Base-by-base conservation (phyloP, 2,888 invertebrate species). In the Thelaira solivaga region DNA sequence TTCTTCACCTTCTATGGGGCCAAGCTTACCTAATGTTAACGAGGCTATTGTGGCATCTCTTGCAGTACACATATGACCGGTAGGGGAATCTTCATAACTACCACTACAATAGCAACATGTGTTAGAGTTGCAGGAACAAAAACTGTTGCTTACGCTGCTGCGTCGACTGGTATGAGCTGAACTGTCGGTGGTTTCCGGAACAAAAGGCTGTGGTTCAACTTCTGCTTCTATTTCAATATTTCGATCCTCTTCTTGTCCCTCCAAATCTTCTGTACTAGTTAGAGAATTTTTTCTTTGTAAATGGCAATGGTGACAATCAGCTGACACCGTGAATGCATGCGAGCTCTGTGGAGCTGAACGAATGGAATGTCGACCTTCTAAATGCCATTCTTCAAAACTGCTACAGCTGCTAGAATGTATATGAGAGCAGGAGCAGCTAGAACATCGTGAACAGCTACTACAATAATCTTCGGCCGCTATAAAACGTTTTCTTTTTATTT, bases 51-150 rank as follows among this genome's bases (percentile, higher is more conserved):
- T 84, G 26, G 81, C 81, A 74, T 84, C 85, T 29, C 45, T 82
- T 73, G 85, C 86, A 10, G 84, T 85, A 73, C 83, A 45, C 85
- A 85, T 73, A 81, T 86, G 64, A 78, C 82, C 64, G 77, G 83
- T 45, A 80, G 84, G 26, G 76, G 84, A 80, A 77, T 84, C 84
- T 13, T 85, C 86, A 39, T 82, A 84, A 29, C 84, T 84, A 67
- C 84, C 85, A 65, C 84, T 84, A 43, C 84, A 85, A 24, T 83
- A 86, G 22, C 86, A 86, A 73, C 86, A 85, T 49, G 84, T 85
- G 20, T 83, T 83, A 2, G 87, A 87, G 72, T 85, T 85, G 76
- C 88, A 88, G 7, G 88, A 88, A 53, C 88, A 86, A 72, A 85
- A 86, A 72, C 88, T 88, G 11, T 82, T 80, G 41, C 72, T 77